Conservation (phyloP, 2,797 vertebrate species). For the Crenuchus spilurus region DNA sequence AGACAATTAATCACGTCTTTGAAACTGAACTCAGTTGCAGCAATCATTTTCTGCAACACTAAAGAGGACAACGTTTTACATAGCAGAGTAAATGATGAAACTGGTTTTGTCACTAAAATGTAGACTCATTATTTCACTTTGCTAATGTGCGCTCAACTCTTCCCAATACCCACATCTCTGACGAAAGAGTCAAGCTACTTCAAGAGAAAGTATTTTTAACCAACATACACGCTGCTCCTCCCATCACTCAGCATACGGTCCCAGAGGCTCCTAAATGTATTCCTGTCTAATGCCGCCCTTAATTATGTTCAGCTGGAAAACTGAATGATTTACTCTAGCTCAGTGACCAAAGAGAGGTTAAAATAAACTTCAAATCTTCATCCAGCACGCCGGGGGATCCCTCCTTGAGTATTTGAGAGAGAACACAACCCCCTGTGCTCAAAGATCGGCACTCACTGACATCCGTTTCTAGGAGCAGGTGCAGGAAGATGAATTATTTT, state of each 20-base stretch:
- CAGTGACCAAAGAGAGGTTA: conserved; percentile 23
- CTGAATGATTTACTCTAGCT: conserved; percentile 34
- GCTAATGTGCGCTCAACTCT: not conserved
- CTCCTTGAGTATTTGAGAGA: conserved; percentile 1
- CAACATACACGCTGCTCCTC: conserved; percentile 9
- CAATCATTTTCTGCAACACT: not conserved
- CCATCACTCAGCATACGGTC: conserved; percentile 28
- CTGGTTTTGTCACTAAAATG: not conserved
- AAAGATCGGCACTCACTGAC: conserved; percentile 21
- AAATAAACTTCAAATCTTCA: conserved; percentile 25
- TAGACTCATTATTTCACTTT: not conserved
- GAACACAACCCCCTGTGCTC: not conserved
- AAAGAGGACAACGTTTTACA: conserved; percentile 5
- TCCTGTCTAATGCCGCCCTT: conserved; percentile 51
- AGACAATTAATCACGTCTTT: not conserved
- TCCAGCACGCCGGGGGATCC: not conserved
- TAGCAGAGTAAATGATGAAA: not conserved
- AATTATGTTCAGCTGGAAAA: conserved; percentile 50
- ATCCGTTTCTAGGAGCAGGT: conserved; percentile 28
- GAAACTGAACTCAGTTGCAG: not conserved
- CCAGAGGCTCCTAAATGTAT: conserved; percentile 39
- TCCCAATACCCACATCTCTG: conserved; percentile 1
- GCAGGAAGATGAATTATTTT: conserved; percentile 30
- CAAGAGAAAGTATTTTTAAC: conserved; percentile 55
- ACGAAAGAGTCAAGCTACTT: conserved; percentile 43